phyloP scores from a whole-genome alignment of 2,888 invertebrate species.

The Cylindroiulus punctatus region DNA sequence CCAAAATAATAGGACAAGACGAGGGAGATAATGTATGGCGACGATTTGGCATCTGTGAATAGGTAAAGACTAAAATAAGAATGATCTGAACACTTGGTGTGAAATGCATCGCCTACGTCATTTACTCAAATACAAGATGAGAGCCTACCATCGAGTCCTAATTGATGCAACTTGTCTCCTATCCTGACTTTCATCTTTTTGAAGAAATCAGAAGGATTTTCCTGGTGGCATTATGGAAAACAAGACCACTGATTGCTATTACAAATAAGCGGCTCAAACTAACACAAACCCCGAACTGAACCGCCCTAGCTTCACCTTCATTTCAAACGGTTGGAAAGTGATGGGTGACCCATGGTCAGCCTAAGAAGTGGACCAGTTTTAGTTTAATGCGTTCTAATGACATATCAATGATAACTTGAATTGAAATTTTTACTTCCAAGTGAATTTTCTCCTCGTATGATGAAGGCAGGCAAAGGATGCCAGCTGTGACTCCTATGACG shows the following conservation, averaged over 20 bases:
- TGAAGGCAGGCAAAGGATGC: neutral
- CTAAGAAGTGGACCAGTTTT: neutral
- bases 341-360: neutral
- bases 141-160: neutral
- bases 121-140: too few species aligned
- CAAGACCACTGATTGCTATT: too few species aligned
- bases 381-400: neutral
- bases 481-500: neutral
- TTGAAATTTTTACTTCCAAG: slow-evolving; percentile 5
- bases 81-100: too few species aligned
- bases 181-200: neutral
- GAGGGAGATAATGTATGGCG: neutral
- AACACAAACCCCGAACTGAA: neutral
- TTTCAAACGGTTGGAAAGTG: neutral
- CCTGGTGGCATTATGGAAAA: neutral
- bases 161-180: neutral
- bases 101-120: too few species aligned
- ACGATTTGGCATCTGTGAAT: neutral
- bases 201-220: neutral
- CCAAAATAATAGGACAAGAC: slow-evolving; percentile 54
- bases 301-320: neutral
- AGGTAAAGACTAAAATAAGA: neutral
- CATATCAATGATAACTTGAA: neutral
- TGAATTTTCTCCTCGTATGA: neutral
- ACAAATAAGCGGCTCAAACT: neutral